Evolutionary conservation across 2,797 vertebrate genomes (phyloP).

Genomic region (Poeciliopsis presidionis): DNA sequence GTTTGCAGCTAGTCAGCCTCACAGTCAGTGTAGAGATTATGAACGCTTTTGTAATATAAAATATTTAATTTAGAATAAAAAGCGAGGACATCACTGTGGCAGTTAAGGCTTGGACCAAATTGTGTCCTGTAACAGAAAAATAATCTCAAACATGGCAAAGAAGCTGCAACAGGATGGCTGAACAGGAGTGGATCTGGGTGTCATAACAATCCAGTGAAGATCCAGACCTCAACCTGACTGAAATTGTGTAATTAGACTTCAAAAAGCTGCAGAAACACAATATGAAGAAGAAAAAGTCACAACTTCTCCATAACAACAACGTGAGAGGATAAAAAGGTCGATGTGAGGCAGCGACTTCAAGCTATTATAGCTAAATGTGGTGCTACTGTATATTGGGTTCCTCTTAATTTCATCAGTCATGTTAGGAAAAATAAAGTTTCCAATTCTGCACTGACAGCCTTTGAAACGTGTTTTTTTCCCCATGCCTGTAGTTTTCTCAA

Average conservation of each 20-base stretch:
- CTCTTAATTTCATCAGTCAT: not conserved
- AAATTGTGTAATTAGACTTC: not conserved
- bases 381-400: not conserved
- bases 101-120: not conserved
- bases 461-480: not conserved
- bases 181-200: not conserved
- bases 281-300: not conserved
- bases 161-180: not conserved
- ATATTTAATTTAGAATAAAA: not conserved
- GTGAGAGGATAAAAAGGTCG: not conserved
- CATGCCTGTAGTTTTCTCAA: not conserved
- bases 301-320: not conserved
- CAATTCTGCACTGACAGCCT: not conserved
- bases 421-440: not conserved
- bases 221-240: not conserved
- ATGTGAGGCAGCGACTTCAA: not conserved
- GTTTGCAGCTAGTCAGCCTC: not conserved
- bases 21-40: not conserved
- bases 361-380: not conserved
- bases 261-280: not conserved
- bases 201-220: not conserved
- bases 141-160: not conserved
- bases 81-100: not conserved
- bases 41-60: not conserved
- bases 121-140: not conserved